Evolutionary conservation across 2,797 vertebrate species (phyloP).

Genomic region (Myioborus miniatus): DNA sequence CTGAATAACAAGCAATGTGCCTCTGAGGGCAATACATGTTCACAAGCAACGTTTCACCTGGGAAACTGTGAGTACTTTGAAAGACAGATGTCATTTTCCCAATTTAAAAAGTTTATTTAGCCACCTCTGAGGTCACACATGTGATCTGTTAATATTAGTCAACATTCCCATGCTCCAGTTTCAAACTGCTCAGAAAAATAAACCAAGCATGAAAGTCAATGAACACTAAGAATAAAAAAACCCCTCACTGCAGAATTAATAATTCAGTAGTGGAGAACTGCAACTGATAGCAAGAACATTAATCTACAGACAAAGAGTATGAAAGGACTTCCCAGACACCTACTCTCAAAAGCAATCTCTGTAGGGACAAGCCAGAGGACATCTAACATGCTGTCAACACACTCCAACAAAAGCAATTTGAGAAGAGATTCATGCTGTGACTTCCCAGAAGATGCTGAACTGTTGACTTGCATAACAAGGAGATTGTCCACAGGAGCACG

Average conservation of each 20-base stretch:
- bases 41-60: not conserved
- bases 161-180: constrained; percentile 1
- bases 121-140: not conserved
- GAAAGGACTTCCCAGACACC: not conserved
- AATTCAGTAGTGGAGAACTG: constrained; percentile 16
- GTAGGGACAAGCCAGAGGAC: not conserved
- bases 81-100: not conserved
- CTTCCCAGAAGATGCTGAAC: constrained; percentile 8
- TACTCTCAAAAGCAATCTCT: not conserved
- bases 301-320: not conserved
- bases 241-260: not conserved
- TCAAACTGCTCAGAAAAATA: not conserved
- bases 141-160: not conserved
- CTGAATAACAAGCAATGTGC: not conserved
- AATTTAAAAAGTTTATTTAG: not conserved
- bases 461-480: not conserved
- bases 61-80: not conserved
- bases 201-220: constrained; percentile 3
- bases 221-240: not conserved
- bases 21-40: not conserved
- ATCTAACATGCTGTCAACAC: not conserved
- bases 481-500: not conserved
- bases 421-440: not conserved
- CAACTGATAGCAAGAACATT: constrained; percentile 4
- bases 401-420: not conserved